Percentiles rank a stretch among this genome's conserved stretches.
Conservation (phyloP, 2,113 vertebrate species). For the Rhinogobius similis region DNA sequence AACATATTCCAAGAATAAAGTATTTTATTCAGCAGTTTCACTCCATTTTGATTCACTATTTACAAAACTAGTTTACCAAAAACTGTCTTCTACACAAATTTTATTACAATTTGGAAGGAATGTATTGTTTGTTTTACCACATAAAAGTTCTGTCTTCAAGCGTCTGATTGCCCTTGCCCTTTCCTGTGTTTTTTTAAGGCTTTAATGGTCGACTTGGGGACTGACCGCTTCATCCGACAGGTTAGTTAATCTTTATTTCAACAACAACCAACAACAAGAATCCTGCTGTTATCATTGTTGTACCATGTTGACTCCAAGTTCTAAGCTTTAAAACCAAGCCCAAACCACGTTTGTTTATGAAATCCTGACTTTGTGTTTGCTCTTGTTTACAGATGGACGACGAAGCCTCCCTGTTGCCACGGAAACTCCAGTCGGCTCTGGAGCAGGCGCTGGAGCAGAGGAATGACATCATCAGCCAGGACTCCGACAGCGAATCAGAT, state of each 20-base stretch:
- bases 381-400: slow-evolving; percentile 90
- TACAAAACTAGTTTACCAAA: not conserved
- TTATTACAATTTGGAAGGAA: not conserved
- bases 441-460: slow-evolving; percentile 97
- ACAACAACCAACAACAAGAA: not conserved
- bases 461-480: slow-evolving; percentile 93
- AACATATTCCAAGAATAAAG: too few species aligned
- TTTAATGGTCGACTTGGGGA: slow-evolving; percentile 95
- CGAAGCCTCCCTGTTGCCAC: slow-evolving; percentile 93
- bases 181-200: slow-evolving; percentile 76
- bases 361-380: slow-evolving; percentile 37
- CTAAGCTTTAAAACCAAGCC: slow-evolving; percentile 30
- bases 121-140: not conserved
- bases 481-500: slow-evolving; percentile 98
- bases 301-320: slow-evolving; percentile 27
- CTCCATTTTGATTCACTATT: not conserved
- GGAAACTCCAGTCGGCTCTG: slow-evolving; percentile 96
- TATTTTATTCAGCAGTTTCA: not conserved
- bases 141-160: not conserved
- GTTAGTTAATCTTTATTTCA: slow-evolving; percentile 67
- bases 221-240: slow-evolving; percentile 97
- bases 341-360: slow-evolving; percentile 51
- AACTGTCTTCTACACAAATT: not conserved
- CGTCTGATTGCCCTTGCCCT: too few species aligned
- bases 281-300: not conserved